Evolutionary conservation across 2,113 vertebrate genomes (phyloP).

Genomic region (Peromyscus polionotus): DNA sequence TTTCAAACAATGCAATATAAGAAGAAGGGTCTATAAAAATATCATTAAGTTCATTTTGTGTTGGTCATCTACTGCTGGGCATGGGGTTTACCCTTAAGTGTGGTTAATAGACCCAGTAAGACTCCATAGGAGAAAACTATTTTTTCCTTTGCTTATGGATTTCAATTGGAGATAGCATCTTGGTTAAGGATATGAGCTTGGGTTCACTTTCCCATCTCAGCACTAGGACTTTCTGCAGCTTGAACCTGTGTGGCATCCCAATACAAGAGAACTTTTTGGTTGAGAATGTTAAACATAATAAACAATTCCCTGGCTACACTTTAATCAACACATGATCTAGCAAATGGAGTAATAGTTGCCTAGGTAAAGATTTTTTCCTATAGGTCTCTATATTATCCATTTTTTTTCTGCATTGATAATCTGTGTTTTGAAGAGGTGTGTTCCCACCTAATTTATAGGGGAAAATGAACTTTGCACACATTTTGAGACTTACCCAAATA

Average conservation of each 20-base stretch:
- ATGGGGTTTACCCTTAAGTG: background rate
- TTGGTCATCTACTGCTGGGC: background rate
- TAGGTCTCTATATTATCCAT: background rate
- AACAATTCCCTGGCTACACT: background rate
- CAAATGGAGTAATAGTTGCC: background rate
- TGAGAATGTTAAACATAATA: background rate
- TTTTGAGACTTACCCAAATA: background rate
- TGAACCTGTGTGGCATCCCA: background rate
- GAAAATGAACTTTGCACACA: background rate
- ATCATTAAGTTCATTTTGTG: background rate
- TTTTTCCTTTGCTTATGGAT: background rate
- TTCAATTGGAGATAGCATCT: background rate
- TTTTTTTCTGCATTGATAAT: background rate
- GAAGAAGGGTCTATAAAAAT: background rate
- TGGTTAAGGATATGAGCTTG: background rate
- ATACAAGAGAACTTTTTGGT: background rate
- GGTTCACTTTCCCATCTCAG: background rate
- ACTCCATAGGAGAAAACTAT: too few relatives aligned
- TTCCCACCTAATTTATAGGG: background rate
- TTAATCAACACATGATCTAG: background rate
- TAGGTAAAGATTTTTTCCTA: constrained; percentile 4
- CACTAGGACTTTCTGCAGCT: background rate
- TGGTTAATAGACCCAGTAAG: background rate
- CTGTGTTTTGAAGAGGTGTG: background rate
- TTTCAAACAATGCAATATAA: background rate